phyloP scores from a whole-genome alignment of 2,797 vertebrate species.

The Sciurus carolinensis region DNA sequence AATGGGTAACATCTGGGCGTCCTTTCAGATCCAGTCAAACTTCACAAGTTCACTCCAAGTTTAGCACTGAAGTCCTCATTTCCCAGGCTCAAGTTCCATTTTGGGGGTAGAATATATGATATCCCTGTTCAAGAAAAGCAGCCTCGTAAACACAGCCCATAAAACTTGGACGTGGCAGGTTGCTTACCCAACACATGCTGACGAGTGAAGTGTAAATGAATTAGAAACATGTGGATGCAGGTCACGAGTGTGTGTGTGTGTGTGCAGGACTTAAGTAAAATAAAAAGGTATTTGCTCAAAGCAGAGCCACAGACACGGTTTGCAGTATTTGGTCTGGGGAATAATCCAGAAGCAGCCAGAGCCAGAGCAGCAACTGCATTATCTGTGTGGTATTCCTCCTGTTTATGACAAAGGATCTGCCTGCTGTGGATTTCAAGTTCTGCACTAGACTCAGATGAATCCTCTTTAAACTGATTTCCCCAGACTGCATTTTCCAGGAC shows the following conservation, averaged over 20 bases:
- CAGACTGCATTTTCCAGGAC: slow-evolving; percentile 75
- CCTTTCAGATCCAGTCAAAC: neutral
- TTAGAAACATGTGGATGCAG: slow-evolving; percentile 55
- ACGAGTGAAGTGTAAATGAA: slow-evolving; percentile 66
- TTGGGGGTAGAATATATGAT: slow-evolving; percentile 50
- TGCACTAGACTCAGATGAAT: neutral
- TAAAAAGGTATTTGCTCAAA: neutral
- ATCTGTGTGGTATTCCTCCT: neutral
- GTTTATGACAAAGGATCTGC: neutral
- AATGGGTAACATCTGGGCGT: slow-evolving; percentile 60
- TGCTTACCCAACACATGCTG: slow-evolving; percentile 43
- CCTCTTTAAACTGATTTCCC: slow-evolving; percentile 29
- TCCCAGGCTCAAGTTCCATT: slow-evolving; percentile 58
- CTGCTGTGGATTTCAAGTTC: slow-evolving; percentile 24
- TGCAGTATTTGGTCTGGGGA: neutral
- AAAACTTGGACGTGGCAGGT: slow-evolving; percentile 48
- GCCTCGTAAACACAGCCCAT: slow-evolving; percentile 54
- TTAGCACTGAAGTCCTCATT: slow-evolving; percentile 32
- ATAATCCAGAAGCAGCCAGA: neutral
- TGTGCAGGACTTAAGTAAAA: neutral
- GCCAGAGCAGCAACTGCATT: neutral
- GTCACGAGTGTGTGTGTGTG: neutral
- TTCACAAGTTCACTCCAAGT: slow-evolving; percentile 68
- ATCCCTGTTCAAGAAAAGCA: slow-evolving; percentile 64
- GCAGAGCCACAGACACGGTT: neutral